Base-by-base conservation (phyloP, 2,888 invertebrate species). In the Apodemia hepburni region DNA sequence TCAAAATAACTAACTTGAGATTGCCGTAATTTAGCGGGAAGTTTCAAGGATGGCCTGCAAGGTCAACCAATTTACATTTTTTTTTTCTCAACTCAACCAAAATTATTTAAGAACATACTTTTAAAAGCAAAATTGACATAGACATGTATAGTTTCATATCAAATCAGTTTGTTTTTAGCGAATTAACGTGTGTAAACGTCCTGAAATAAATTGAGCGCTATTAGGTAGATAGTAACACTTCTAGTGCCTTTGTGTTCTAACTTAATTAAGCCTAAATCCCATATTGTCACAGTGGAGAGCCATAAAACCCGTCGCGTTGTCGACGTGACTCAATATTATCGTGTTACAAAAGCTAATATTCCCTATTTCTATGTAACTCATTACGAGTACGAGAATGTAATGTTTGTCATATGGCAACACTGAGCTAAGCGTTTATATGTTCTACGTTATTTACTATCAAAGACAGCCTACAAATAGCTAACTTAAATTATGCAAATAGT, bases 291-390 rank as follows among this genome's bases (percentile, higher is more conserved):
- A 42, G 15, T n/a, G 42, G 5, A 15, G 42, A 42, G 42, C 42
- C 42, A 42, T 42, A 42, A 42, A 42, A 42, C 42, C 15, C 42
- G 42, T 9, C 15, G 12, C 42, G 42, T 54, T 54, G 54, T 49
- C 27, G 54, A 54, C 27, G 54, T 54, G 27, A 22, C 54, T 12
- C 22, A 54, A 54, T 54, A 42, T 42, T 42, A 42, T 42, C 38
- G 22, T 6, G 27, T 12, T 12, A 22, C 54, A 3, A 54, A 54
- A 27, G 27, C 54, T 27, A 54, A 54, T 22, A 54, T 18, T 51
- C 51, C 9, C 22, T 54, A 54, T 27, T 27, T 54, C 54, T 12
- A 51, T 51, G 22, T 22, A 22, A 51, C 54, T 54, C 54, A 54
- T 54, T 15, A 27, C 22, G 12, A 54, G 54, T 42, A 42, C 42